Evolutionary conservation across 2,797 vertebrate genomes (phyloP), one percentile per base, ranked within the genome.

Genomic region (Notolepis coatsorum): DNA sequence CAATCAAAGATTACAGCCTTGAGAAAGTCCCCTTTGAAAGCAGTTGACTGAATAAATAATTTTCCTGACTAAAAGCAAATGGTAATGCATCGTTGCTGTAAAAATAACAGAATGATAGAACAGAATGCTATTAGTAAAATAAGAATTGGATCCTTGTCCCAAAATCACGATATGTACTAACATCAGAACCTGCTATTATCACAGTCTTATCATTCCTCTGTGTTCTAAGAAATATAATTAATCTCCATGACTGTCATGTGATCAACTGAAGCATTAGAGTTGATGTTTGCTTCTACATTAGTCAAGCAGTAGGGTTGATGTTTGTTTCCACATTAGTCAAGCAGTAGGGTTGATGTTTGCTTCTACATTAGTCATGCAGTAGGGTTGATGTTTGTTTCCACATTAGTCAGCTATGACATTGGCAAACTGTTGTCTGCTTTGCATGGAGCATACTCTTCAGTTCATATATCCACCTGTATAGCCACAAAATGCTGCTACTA

Each of bases 401-500:
- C 35, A n/a, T 31, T 31, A 37, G 35, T 0, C 35, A 37, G n/a
- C n/a, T n/a, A n/a, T n/a, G n/a, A n/a, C n/a, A n/a, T n/a, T n/a
- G n/a, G n/a, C n/a, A n/a, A n/a, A n/a, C n/a, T n/a, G n/a, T n/a
- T n/a, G n/a, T n/a, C n/a, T n/a, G n/a, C n/a, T n/a, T n/a, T n/a
- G n/a, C n/a, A n/a, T n/a, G n/a, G n/a, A n/a, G n/a, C n/a, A n/a
- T n/a, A n/a, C n/a, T n/a, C n/a, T n/a, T n/a, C n/a, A n/a, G n/a
- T n/a, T n/a, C n/a, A n/a, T n/a, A n/a, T n/a, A n/a, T n/a, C n/a
- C n/a, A n/a, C n/a, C n/a, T n/a, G n/a, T n/a, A n/a, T n/a, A n/a
- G n/a, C n/a, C n/a, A n/a, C n/a, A 20, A 46, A 59, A 60, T 2
- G 25, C 60, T 57, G 56, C 23, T 51, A 73, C 47, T 61, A 68